Conservation (phyloP, 2,888 invertebrate species). For the Aspidapion aeneum region DNA sequence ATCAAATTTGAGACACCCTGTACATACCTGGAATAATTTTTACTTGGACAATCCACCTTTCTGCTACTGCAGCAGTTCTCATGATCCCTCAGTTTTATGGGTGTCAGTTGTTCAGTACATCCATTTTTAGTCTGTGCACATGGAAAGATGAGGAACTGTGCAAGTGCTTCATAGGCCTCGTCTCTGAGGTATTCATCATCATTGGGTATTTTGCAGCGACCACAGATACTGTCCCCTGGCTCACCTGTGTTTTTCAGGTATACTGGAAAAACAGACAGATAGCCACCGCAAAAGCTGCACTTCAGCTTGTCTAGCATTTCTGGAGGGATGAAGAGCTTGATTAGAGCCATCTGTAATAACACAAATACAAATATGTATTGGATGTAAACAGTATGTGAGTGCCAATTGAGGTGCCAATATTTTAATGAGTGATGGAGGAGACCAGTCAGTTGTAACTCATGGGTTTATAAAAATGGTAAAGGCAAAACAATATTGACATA, state of each 20-base stretch:
- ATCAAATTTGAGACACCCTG: no score
- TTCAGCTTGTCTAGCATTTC: constrained; percentile 30
- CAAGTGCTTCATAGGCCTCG: constrained; percentile 35
- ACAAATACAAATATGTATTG: no score
- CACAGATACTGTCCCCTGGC: constrained; percentile 33
- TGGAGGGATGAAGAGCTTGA: constrained; percentile 17
- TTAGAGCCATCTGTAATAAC: background rate
- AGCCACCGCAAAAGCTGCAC: constrained; percentile 33
- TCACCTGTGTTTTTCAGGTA: constrained; percentile 24
- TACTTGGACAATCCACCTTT: constrained; percentile 34
- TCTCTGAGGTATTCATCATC: constrained; percentile 29
- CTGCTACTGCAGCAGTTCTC: constrained; percentile 34
- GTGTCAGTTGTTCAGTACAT: constrained; percentile 32
- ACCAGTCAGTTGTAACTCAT: no score
- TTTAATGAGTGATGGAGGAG: no score
- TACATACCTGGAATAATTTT: constrained; percentile 16
- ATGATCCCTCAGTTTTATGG: constrained; percentile 30
- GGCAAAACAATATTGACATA: no score
- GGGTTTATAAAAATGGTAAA: no score
- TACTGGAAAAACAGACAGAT: constrained; percentile 37
- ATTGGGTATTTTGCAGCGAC: constrained; percentile 33
- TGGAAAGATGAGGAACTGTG: constrained; percentile 36
- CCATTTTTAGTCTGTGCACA: constrained; percentile 35
- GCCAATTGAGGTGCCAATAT: no score
- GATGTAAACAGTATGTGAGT: no score